A percentile compares a stretch with the other conserved stretches of the same genome.
phyloP scores from a whole-genome alignment of 2,113 vertebrate genomes.

The Brevimyrus niger region DNA sequence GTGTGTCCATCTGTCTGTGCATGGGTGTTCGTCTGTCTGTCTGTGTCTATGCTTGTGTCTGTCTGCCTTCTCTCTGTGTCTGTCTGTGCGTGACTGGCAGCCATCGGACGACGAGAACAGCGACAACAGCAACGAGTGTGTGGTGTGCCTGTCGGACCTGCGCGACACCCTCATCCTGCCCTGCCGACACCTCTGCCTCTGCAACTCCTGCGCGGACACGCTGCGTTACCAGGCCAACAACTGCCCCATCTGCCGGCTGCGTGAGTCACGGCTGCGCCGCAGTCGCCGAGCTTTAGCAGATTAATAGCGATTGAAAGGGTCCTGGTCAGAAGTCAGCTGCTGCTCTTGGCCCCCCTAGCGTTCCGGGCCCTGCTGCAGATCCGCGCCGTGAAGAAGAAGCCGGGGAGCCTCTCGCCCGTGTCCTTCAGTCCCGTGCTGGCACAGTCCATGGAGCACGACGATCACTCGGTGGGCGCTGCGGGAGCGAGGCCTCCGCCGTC shows the following conservation, averaged over 20 bases:
- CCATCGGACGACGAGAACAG: conserved; percentile 91
- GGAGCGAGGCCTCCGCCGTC: too few relatives aligned
- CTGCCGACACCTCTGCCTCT: conserved; percentile 89
- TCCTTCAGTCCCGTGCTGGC: conserved; percentile 95
- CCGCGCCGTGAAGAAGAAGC: conserved; percentile 92
- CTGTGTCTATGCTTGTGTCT: neutral
- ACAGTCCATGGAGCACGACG: conserved; percentile 89
- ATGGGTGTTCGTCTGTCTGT: too few relatives aligned
- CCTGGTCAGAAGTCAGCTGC: neutral
- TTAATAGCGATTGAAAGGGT: neutral
- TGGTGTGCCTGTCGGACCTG: conserved; percentile 89
- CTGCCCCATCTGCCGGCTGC: conserved; percentile 92
- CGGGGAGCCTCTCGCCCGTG: conserved; percentile 81
- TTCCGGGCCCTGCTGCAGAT: conserved; percentile 97
- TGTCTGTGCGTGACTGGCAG: conserved; percentile 45
- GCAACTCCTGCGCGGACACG: conserved; percentile 87
- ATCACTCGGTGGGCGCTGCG: conserved; percentile 76
- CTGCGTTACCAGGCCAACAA: conserved; percentile 96
- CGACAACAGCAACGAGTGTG: conserved; percentile 94
- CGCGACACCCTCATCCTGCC: conserved; percentile 89
- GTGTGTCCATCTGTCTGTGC: too few relatives aligned
- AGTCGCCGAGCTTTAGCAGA: neutral
- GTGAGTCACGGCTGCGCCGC: conserved; percentile 63
- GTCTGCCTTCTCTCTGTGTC: neutral
- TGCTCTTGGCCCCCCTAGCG: conserved; percentile 55